Evolutionary conservation across 1,140 invertebrate species (phyloP).

Genomic region (Druon quercuslanigerum): DNA sequence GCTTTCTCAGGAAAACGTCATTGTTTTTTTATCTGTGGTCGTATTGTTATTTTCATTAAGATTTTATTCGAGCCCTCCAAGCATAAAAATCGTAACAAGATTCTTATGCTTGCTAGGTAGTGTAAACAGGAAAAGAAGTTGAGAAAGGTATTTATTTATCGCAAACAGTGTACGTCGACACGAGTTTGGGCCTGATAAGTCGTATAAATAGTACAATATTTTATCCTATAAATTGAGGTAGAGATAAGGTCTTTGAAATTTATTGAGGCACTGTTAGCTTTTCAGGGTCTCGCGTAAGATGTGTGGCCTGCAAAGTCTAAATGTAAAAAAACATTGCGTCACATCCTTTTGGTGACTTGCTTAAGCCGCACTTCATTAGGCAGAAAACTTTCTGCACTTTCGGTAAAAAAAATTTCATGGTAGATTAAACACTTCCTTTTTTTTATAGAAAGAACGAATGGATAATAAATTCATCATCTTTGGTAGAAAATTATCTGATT

Average conservation of each 20-base stretch:
- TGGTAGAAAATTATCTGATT: too few species aligned
- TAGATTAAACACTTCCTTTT: not conserved
- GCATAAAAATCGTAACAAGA: constrained; percentile 4
- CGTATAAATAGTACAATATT: constrained; percentile 42
- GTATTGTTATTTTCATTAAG: constrained; percentile 11
- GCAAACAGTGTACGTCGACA: constrained; percentile 13
- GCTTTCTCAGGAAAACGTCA: constrained; percentile 16
- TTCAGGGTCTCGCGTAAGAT: constrained; percentile 37
- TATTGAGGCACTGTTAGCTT: constrained; percentile 39
- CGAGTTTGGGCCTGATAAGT: constrained; percentile 33
- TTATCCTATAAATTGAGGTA: constrained; percentile 39
- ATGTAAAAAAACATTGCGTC: constrained; percentile 16
- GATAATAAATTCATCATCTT: not conserved
- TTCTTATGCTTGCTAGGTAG: not conserved
- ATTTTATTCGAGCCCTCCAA: constrained; percentile 8
- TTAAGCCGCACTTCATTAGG: not conserved
- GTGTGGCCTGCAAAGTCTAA: not conserved
- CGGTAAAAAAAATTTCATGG: not conserved
- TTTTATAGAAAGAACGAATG: not conserved
- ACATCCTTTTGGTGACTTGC: constrained; percentile 3
- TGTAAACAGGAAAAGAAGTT: constrained; percentile 4
- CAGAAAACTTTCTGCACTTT: not conserved
- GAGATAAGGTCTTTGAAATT: constrained; percentile 27
- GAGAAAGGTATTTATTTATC: constrained; percentile 19
- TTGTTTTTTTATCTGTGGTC: not conserved